Base-by-base conservation (phyloP, 2,797 vertebrate genomes). In the Darevskia nairensis region DNA sequence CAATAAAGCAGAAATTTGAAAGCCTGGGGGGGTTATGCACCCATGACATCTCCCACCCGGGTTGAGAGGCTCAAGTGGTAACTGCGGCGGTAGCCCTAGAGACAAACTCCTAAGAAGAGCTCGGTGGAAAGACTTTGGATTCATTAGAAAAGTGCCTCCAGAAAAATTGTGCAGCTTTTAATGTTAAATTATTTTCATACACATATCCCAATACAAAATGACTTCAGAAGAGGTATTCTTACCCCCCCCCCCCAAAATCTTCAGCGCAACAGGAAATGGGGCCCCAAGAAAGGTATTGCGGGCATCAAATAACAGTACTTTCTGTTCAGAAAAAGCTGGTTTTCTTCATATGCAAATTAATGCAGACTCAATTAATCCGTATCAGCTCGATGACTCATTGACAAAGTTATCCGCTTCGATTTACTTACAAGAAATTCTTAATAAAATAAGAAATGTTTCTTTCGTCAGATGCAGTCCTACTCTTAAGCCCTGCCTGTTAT, bases 11-110 rank as follows among this genome's bases (percentile, higher is more conserved):
- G 41, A 81, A 81, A 89, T 76, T 55, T 35, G 50, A 76, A 41
- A 19, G 44, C 7, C 41, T 32, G 50, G n/a, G 61, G 61, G 72
- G 59, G 25, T 82, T 81, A 41, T 8, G 61, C 61, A 68, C 61
- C 46, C 69, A 68, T 85, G 77, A 89, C 8, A 64, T 85, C 79
- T 55, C 76, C 79, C 84, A 82, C 78, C 84, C 82, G n/a, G 74
- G n/a, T 8, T 66, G 23, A 21, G 29, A 55, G 82, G 25, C 9
- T 27, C 50, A 83, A 55, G 41, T 25, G 17, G 39, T 77, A 77
- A 77, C 9, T 77, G 3, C 8, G 3, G 25, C 32, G 5, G 1
- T 46, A 19, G 23, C 19, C 41, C 68, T 27, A 9, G 13, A 79
- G 59, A 41, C 64, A 50, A 69, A 69, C 9, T 7, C 44, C 32